phyloP scores from a whole-genome alignment of 1,140 invertebrate species.

The Pseudoatta argentina region DNA sequence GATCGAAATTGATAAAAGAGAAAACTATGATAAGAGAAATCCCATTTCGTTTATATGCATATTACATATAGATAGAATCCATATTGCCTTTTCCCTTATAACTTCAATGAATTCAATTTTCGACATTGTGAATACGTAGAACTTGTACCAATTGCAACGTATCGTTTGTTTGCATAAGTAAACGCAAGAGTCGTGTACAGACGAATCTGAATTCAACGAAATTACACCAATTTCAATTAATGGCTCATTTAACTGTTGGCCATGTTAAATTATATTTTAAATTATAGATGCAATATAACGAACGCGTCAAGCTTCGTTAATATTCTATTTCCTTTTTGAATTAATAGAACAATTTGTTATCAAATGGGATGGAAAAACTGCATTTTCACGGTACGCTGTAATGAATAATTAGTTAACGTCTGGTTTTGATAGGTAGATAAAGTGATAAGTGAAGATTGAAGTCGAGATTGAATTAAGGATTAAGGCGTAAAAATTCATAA shows the following conservation, averaged over 20 bases:
- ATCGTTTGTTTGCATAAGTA: neutral
- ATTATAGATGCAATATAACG: slow-evolving; percentile 14
- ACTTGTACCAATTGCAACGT: neutral
- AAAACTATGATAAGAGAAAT: neutral
- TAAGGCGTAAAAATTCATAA: neutral
- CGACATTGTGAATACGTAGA: neutral
- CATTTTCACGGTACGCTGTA: neutral
- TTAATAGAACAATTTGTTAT: slow-evolving; percentile 27
- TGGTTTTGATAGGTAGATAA: slow-evolving; percentile 26
- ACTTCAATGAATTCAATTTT: neutral
- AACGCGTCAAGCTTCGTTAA: slow-evolving; percentile 15
- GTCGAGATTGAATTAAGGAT: neutral
- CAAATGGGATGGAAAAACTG: slow-evolving; percentile 28
- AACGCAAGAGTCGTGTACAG: neutral
- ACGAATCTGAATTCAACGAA: slow-evolving; percentile 1
- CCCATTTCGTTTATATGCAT: neutral
- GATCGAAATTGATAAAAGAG: neutral
- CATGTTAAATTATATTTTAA: neutral
- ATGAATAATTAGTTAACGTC: slow-evolving; percentile 36
- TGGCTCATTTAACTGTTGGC: neutral
- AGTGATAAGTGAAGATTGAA: slow-evolving; percentile 1
- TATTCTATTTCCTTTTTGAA: slow-evolving; percentile 26
- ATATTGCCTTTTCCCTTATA: neutral
- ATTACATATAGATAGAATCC: neutral
- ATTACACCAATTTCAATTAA: slow-evolving; percentile 17